Evolutionary conservation across 1,140 invertebrate species (phyloP).

Genomic region (Penaeus japonicus): DNA sequence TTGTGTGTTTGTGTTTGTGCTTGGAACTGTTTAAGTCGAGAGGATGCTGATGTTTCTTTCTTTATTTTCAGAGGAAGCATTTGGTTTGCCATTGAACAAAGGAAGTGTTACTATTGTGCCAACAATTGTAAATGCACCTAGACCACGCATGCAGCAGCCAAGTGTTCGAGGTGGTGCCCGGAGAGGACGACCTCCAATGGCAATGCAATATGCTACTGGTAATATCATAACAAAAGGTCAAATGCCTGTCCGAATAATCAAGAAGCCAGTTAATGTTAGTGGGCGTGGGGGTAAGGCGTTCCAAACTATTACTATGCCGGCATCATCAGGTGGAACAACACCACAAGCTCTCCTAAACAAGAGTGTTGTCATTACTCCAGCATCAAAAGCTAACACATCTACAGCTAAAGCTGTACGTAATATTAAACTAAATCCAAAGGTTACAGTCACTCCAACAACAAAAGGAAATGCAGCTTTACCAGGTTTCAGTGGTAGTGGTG

Average conservation of each 20-base stretch:
- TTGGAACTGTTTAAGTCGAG: neutral
- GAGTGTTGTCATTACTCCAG: slow-evolving; percentile 42
- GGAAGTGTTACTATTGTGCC: slow-evolving; percentile 41
- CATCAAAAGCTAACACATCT: neutral
- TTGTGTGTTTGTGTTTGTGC: too few species aligned
- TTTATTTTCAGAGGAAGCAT: slow-evolving; percentile 36
- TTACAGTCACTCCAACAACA: slow-evolving; percentile 25
- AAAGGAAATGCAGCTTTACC: neutral
- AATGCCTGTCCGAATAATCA: slow-evolving; percentile 15
- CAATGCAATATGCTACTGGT: slow-evolving; percentile 47
- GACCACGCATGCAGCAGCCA: neutral
- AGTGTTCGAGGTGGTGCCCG: neutral
- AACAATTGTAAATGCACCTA: slow-evolving; percentile 23
- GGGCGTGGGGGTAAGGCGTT: slow-evolving; percentile 16
- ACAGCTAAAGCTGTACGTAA: slow-evolving; percentile 31
- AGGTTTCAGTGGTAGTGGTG: neutral
- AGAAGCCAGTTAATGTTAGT: neutral
- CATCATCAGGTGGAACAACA: neutral
- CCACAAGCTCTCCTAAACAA: slow-evolving; percentile 41
- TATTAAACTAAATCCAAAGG: slow-evolving; percentile 37
- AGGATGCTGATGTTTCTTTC: neutral
- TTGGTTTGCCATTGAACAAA: slow-evolving; percentile 43
- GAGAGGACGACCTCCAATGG: slow-evolving; percentile 34
- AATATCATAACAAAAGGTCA: slow-evolving; percentile 32
- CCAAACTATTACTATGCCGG: slow-evolving; percentile 11